Conservation (phyloP, 37 sponge, comb jelly and placozoan genomes). For the Cladorhizidae sp. region DNA sequence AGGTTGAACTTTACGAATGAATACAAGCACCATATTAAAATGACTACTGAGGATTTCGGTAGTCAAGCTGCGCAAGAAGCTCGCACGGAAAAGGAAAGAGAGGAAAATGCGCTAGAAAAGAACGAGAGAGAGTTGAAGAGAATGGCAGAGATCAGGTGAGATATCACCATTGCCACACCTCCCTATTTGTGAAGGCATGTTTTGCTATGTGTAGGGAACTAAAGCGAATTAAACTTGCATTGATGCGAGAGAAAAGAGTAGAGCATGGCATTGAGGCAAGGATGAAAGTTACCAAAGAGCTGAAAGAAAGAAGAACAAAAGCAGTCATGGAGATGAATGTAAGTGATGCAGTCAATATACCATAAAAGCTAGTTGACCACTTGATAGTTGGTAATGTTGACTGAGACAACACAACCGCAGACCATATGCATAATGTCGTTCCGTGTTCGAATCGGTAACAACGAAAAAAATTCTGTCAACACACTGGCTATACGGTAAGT, state of each 20-base stretch:
- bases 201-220: background rate
- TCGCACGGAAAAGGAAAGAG: conserved; percentile 32
- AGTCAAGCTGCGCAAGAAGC: conserved; percentile 56
- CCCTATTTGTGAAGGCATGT: background rate
- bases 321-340: conserved; percentile 1
- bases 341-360: background rate
- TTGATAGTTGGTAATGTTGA: too few species aligned
- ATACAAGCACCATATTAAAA: conserved; percentile 10
- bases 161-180: background rate
- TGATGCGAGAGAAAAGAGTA: background rate
- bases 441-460: too few species aligned
- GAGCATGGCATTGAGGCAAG: background rate
- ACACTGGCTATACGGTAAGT: too few species aligned
- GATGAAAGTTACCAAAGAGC: background rate
- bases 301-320: conserved; percentile 4
- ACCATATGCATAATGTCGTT: too few species aligned
- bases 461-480: too few species aligned
- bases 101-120: conserved; percentile 34
- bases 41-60: conserved; percentile 31
- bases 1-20: conserved; percentile 25
- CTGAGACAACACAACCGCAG: too few species aligned
- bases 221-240: background rate
- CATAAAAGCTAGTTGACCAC: too few species aligned
- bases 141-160: conserved; percentile 50
- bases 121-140: conserved; percentile 54